Percentiles rank a stretch among this genome's conserved stretches.
These are phyloP conservation scores for Clarias macrocephalus DNA, from an alignment of 2,113 vertebrate genomes.

Conservation along the genomic window DNA sequence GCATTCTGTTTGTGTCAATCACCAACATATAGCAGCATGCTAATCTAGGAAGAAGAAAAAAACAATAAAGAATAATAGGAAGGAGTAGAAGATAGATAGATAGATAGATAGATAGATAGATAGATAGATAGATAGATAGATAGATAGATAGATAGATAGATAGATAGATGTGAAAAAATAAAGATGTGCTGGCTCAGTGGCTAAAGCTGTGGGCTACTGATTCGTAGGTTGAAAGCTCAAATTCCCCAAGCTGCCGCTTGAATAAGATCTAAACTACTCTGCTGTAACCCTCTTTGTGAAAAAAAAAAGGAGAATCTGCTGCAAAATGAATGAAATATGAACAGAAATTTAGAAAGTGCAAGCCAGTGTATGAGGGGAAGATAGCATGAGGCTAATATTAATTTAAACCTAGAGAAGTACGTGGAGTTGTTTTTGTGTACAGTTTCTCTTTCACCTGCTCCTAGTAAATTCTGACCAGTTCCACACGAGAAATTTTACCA, in stretches of 20 bases:
- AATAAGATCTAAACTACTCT: neutral
- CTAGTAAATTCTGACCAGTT: neutral
- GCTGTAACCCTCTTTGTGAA: neutral
- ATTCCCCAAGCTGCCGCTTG: neutral
- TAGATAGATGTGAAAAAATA: neutral
- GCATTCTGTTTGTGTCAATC: conserved; percentile 40
- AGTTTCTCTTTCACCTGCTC: neutral
- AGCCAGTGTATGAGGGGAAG: neutral
- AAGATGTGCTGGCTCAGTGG: neutral
- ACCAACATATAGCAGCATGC: conserved; percentile 26
- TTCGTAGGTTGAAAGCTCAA: neutral
- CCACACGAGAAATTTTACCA: too few species aligned
- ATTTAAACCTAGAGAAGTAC: neutral
- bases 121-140: too few species aligned
- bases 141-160: too few species aligned
- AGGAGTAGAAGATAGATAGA: neutral
- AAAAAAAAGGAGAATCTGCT: neutral
- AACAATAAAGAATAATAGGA: neutral
- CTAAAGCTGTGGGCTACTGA: neutral
- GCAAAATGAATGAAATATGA: neutral
- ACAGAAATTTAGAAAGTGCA: neutral
- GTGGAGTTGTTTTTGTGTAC: neutral
- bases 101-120: too few species aligned
- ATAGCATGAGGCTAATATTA: neutral
- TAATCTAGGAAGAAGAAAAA: neutral